A percentile compares a stretch with the other conserved stretches of the same genome.
Evolutionary conservation across 2,797 vertebrate species (phyloP).

Genomic region (Anabas testudineus): DNA sequence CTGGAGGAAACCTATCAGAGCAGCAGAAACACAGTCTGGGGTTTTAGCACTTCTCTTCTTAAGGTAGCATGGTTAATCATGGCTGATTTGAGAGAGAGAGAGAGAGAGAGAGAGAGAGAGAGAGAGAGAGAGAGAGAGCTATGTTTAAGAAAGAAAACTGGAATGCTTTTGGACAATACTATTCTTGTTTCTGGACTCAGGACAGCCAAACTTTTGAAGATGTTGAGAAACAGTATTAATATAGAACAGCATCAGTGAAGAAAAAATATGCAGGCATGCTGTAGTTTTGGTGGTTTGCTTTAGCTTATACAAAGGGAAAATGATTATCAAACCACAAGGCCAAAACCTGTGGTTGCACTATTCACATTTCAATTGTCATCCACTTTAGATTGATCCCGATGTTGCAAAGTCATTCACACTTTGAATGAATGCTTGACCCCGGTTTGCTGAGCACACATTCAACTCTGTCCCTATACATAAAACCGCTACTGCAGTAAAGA

Average conservation of each 20-base stretch:
- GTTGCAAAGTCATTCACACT: neutral
- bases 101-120: too few relatives aligned
- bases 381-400: slow-evolving; percentile 20
- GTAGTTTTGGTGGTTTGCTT: slow-evolving; percentile 35
- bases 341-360: slow-evolving; percentile 4
- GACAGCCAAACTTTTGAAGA: slow-evolving; percentile 15
- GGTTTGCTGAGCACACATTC: slow-evolving; percentile 64
- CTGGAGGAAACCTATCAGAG: slow-evolving; percentile 20
- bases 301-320: slow-evolving; percentile 18
- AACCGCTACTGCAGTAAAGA: slow-evolving; percentile 45
- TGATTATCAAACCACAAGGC: slow-evolving; percentile 3
- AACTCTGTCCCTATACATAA: slow-evolving; percentile 60
- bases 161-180: slow-evolving; percentile 74
- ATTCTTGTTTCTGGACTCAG: slow-evolving; percentile 49
- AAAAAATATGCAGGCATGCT: slow-evolving; percentile 19
- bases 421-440: slow-evolving; percentile 36
- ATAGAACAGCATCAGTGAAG: slow-evolving; percentile 44
- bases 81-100: slow-evolving; percentile 54
- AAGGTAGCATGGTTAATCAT: slow-evolving; percentile 34
- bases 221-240: slow-evolving; percentile 31
- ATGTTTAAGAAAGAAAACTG: slow-evolving; percentile 71
- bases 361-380: slow-evolving; percentile 1
- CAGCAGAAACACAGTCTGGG: slow-evolving; percentile 19
- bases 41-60: slow-evolving; percentile 41
- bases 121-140: slow-evolving; percentile 67